These are phyloP conservation scores for Gadopsis bispinosus DNA, from an alignment of 2,797 vertebrate genomes.

Conservation along the genomic window DNA sequence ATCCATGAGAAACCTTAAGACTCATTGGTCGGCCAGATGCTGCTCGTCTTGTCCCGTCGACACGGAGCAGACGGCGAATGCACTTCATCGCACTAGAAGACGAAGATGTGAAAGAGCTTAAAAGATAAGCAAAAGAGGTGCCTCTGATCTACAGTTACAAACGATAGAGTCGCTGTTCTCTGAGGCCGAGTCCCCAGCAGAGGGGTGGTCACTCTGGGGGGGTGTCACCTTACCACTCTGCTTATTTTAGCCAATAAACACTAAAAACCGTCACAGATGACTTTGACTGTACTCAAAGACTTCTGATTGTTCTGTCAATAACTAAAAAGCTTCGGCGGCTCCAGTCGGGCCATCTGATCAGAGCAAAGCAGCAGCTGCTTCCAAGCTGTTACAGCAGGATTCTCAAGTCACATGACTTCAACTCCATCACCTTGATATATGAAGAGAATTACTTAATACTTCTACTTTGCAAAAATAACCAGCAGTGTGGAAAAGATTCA, in stretches of 20 bases:
- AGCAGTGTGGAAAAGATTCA: background rate
- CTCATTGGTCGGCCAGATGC: constrained; percentile 61
- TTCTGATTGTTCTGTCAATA: constrained; percentile 4
- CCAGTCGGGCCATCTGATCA: background rate
- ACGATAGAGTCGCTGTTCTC: constrained; percentile 1
- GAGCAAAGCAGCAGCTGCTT: constrained; percentile 3
- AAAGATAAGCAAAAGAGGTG: constrained; percentile 8
- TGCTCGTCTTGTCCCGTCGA: constrained; percentile 28
- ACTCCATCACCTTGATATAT: background rate
- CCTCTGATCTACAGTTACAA: constrained; percentile 58
- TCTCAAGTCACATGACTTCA: constrained; percentile 4
- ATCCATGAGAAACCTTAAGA: constrained; percentile 72
- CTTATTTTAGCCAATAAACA: constrained; percentile 7
- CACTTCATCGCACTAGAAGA: constrained; percentile 10
- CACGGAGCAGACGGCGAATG: constrained; percentile 53
- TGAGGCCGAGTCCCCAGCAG: constrained; percentile 7
- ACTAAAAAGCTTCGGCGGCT: background rate
- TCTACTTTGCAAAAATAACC: background rate
- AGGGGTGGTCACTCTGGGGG: constrained; percentile 12
- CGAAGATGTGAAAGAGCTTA: no score
- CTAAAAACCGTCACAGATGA: constrained; percentile 11
- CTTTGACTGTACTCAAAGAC: constrained; percentile 12
- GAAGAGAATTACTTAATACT: background rate
- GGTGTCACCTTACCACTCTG: constrained; percentile 51
- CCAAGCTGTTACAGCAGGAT: constrained; percentile 1